Conservation (phyloP, 2,888 invertebrate genomes). For the Pseudolycoriella hygida region DNA sequence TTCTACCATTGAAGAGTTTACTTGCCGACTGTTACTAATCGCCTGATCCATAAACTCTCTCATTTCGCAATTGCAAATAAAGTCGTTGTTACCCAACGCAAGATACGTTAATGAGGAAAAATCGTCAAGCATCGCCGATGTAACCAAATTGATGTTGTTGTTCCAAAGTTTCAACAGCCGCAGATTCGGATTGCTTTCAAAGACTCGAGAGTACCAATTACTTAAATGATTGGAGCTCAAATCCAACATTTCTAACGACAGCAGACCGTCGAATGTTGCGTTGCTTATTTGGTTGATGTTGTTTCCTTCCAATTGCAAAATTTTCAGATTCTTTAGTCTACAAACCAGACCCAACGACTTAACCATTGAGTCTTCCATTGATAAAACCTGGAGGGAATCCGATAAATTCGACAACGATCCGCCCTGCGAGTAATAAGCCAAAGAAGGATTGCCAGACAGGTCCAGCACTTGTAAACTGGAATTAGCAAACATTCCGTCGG, state of each 20-base stretch:
- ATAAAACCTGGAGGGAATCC: slow-evolving; percentile 28
- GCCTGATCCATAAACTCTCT: slow-evolving; percentile 33
- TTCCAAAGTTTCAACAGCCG: slow-evolving; percentile 29
- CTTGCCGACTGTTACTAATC: slow-evolving; percentile 14
- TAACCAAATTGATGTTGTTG: slow-evolving; percentile 38
- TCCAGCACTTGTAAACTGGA: slow-evolving; percentile 33
- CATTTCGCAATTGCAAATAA: slow-evolving; percentile 39
- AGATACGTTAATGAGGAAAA: slow-evolving; percentile 31
- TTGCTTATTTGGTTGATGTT: slow-evolving; percentile 28
- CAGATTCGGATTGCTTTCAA: slow-evolving; percentile 26
- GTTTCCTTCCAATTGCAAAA: slow-evolving; percentile 33
- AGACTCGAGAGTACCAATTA: slow-evolving; percentile 34
- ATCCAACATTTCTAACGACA: slow-evolving; percentile 31
- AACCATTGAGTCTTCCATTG: slow-evolving; percentile 29
- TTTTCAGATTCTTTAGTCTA: slow-evolving; percentile 27
- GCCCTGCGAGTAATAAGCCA: slow-evolving; percentile 18
- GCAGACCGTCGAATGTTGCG: slow-evolving; percentile 22
- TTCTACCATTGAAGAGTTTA: slow-evolving; percentile 2
- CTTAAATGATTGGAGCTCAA: slow-evolving; percentile 35
- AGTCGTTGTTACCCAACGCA: slow-evolving; percentile 36
- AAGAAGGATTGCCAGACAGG: slow-evolving; percentile 34
- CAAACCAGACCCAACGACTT: slow-evolving; percentile 25
- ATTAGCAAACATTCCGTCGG: slow-evolving; percentile 25
- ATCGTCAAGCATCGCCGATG: slow-evolving; percentile 37
- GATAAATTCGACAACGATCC: slow-evolving; percentile 29